Base-by-base conservation (phyloP, 2,888 invertebrate species). In the Erebia epiphron region DNA sequence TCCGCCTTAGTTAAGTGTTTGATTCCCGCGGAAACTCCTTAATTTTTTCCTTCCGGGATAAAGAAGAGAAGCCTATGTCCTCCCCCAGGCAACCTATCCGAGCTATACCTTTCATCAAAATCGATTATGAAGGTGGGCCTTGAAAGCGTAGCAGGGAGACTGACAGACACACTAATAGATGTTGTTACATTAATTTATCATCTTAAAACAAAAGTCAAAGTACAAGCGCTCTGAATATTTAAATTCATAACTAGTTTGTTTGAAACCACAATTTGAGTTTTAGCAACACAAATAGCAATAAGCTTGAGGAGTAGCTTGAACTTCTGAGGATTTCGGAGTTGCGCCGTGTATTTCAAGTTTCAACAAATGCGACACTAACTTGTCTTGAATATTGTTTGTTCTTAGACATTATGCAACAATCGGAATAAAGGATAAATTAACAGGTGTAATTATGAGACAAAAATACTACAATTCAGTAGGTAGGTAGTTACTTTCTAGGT, bases 221-320 rank as follows among this genome's bases (percentile, higher is more conserved):
- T 41, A 35, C 3, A 50, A n/a, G 56, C 43, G n/a, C 5, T 61
- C 18, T 68, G 13, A 62, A 62, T 54, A 54, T 46, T 61, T 68
- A 68, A 62, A 62, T 68, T 61, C 16, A 62, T 43, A 68, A 43
- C 52, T 52, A 67, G 43, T 61, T 18, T 58, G 63, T 62, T 67
- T 50, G 52, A 67, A 67, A 67, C 58, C 50, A 67, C 58, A 52
- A 50, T 67, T 60, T 78, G 79, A 76, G 81, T 85, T 82, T 86
- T 86, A 82, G 83, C 83, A 87, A 88, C 87, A 86, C 88, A 90
- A 89, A 89, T 86, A 89, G 88, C 87, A 89, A 89, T 90, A 88
- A 88, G 86, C 85, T 83, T 74, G 82, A 80, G 84, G 85, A 69
- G 68, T 64, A 49, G 54, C 67, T 57, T 60, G 54, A 60, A 69